phyloP scores from a whole-genome alignment of 2,888 invertebrate genomes.

The Patella depressa region DNA sequence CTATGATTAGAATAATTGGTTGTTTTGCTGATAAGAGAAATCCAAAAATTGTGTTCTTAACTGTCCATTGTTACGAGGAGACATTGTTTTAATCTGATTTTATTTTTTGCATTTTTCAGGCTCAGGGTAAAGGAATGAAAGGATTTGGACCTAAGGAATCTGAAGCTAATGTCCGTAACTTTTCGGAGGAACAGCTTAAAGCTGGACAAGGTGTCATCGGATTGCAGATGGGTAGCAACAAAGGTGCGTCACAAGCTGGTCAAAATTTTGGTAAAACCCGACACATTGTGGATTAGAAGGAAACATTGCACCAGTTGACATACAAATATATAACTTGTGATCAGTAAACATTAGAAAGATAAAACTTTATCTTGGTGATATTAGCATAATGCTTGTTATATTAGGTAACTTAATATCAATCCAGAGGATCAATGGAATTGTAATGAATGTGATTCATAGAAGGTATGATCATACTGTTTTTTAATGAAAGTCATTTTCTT shows the following conservation, averaged over 20 bases:
- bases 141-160: conserved; percentile 88
- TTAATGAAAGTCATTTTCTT: too few relatives aligned
- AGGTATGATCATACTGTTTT: too few relatives aligned
- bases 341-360: too few relatives aligned
- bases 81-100: neutral
- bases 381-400: too few relatives aligned
- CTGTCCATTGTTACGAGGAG: neutral
- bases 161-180: conserved; percentile 92
- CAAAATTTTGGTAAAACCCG: conserved; percentile 76
- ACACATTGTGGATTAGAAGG: conserved; percentile 48
- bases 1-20: too few relatives aligned
- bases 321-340: too few relatives aligned
- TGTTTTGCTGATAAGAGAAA: too few relatives aligned
- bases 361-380: too few relatives aligned
- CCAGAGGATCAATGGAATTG: too few relatives aligned
- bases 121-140: conserved; percentile 17
- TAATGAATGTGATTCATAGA: too few relatives aligned
- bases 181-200: conserved; percentile 93
- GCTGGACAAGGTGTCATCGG: conserved; percentile 95
- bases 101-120: conserved; percentile 12
- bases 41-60: neutral
- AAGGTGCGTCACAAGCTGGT: conserved; percentile 96
- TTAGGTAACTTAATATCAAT: too few relatives aligned
- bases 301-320: too few relatives aligned
- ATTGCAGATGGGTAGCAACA: conserved; percentile 86